Conservation (phyloP, 2,888 invertebrate genomes). For the Drosophila quinaria region DNA sequence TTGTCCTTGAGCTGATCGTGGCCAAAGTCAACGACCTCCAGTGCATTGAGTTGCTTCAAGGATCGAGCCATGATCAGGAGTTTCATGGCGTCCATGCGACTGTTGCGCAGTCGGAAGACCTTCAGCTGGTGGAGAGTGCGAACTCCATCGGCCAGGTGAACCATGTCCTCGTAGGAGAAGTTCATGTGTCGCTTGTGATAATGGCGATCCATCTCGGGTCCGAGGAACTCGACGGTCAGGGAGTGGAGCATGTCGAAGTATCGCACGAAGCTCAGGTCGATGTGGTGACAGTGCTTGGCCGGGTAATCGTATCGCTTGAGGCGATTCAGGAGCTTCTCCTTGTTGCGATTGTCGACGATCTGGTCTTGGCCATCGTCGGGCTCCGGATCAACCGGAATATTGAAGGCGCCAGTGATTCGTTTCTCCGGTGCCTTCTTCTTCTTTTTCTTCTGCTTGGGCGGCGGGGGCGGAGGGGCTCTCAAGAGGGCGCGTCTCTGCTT, state of each 20-base stretch:
- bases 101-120: conserved; percentile 78
- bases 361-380: conserved; percentile 59
- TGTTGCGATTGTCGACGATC: conserved; percentile 68
- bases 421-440: conserved; percentile 15
- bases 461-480: conserved; percentile 1
- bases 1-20: conserved; percentile 75
- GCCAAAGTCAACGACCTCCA: conserved; percentile 79
- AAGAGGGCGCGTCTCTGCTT: conserved; percentile 12
- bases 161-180: conserved; percentile 80
- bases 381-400: conserved; percentile 62
- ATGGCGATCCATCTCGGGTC: conserved; percentile 64
- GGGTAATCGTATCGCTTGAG: conserved; percentile 67
- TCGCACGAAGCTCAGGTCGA: conserved; percentile 76
- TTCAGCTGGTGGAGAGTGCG: conserved; percentile 56
- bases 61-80: conserved; percentile 59
- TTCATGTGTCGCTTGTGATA: conserved; percentile 75
- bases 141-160: conserved; percentile 70
- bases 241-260: conserved; percentile 65
- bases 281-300: conserved; percentile 79
- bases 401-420: conserved; percentile 43
- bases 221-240: conserved; percentile 77
- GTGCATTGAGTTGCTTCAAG: conserved; percentile 47
- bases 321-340: conserved; percentile 40
- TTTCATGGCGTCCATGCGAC: conserved; percentile 76
- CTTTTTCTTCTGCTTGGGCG: conserved; percentile 22